These are phyloP conservation scores for Cephus cinctus DNA, from an alignment of 1,140 invertebrate species.

Conservation along the genomic window DNA sequence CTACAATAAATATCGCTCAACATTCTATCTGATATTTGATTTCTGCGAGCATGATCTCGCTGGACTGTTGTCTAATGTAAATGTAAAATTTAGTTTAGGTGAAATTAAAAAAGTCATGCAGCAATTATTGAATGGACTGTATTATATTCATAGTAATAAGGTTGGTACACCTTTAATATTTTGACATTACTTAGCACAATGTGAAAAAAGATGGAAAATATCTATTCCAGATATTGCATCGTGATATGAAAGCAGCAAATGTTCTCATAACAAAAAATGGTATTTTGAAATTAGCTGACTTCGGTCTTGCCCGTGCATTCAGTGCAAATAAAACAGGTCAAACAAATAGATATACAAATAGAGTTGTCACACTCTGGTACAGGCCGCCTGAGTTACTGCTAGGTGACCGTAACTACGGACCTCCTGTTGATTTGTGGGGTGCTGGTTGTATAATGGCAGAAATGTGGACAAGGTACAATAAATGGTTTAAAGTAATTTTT, in stretches of 20 bases:
- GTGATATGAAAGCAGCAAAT: constrained; percentile 99
- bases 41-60: constrained; percentile 99
- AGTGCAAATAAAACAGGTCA: constrained; percentile 84
- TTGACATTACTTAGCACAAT: neutral
- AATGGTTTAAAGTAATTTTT: neutral
- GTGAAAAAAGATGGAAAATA: constrained; percentile 4
- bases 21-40: constrained; percentile 97
- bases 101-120: constrained; percentile 99
- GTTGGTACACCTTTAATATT: constrained; percentile 45
- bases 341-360: constrained; percentile 92
- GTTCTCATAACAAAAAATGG: constrained; percentile 97
- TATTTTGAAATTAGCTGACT: constrained; percentile 90
- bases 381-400: constrained; percentile 86
- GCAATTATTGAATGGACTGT: constrained; percentile 93
- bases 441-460: constrained; percentile 99
- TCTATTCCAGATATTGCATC: constrained; percentile 71
- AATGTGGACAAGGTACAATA: constrained; percentile 86
- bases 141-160: constrained; percentile 97
- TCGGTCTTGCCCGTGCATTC: constrained; percentile 89
- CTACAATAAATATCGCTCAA: constrained; percentile 86
- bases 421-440: constrained; percentile 97
- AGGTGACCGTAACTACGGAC: constrained; percentile 94
- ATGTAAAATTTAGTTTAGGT: constrained; percentile 94
- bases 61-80: constrained; percentile 92
- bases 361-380: constrained; percentile 98